These are phyloP conservation scores for Merluccius polli DNA, from an alignment of 2,797 vertebrate species.

Conservation along the genomic window DNA sequence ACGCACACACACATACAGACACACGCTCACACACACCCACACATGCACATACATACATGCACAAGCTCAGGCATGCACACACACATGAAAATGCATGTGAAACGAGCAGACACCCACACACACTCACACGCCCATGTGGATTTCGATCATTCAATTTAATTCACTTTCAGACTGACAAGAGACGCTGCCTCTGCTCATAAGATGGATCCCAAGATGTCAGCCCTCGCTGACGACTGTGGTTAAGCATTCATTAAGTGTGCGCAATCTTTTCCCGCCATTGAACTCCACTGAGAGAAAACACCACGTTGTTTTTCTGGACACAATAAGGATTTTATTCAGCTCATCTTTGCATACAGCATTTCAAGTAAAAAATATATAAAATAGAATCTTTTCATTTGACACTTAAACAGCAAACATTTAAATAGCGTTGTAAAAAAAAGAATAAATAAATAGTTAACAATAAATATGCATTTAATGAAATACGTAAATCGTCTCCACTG, in stretches of 20 bases:
- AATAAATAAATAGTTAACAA: constrained; percentile 56
- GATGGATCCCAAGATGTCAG: not conserved
- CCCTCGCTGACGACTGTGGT: not conserved
- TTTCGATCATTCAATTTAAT: too few relatives aligned
- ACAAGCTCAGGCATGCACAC: too few relatives aligned
- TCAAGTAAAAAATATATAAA: constrained; percentile 27
- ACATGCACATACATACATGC: not conserved
- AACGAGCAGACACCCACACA: not conserved
- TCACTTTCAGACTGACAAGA: not conserved
- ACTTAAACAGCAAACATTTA: constrained; percentile 24
- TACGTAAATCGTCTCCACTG: constrained; percentile 6
- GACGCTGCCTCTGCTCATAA: not conserved
- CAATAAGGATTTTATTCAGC: constrained; percentile 33
- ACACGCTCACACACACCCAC: not conserved
- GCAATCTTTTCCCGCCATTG: not conserved
- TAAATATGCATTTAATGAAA: constrained; percentile 51
- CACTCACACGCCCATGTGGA: not conserved
- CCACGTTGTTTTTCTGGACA: constrained; percentile 18
- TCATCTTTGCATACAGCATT: constrained; percentile 38
- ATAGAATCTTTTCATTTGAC: constrained; percentile 21
- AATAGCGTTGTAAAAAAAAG: constrained; percentile 15
- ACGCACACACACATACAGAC: not conserved
- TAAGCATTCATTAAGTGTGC: not conserved
- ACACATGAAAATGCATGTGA: too few relatives aligned
- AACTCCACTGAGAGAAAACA: too few relatives aligned